phyloP scores from a whole-genome alignment of 1,140 invertebrate genomes.

The Argopecten irradians region DNA sequence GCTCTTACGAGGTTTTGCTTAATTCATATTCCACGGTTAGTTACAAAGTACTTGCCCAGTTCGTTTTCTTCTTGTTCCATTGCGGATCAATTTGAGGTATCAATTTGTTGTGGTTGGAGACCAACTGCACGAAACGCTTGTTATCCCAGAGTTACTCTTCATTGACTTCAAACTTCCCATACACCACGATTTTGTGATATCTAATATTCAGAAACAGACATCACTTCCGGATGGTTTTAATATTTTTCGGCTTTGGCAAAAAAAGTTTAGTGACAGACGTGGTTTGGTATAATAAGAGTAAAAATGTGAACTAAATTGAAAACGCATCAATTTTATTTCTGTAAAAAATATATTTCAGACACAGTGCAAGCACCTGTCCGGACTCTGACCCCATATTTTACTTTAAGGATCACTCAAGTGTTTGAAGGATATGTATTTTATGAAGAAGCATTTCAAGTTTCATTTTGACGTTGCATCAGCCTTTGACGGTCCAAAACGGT shows the following conservation, averaged over 20 bases:
- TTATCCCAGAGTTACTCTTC: background rate
- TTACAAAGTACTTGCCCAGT: background rate
- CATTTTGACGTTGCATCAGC: background rate
- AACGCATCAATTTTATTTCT: too few relatives aligned
- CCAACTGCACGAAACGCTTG: background rate
- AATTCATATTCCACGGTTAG: too few relatives aligned
- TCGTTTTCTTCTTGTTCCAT: background rate
- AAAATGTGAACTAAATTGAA: too few relatives aligned
- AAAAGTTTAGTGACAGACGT: too few relatives aligned
- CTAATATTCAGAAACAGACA: background rate
- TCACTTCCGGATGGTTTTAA: background rate
- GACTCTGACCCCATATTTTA: background rate
- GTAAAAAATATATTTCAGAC: too few relatives aligned
- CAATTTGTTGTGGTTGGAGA: conserved; percentile 4
- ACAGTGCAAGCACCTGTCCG: background rate
- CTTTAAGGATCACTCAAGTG: background rate
- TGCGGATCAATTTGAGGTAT: background rate
- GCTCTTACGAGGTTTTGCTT: too few relatives aligned
- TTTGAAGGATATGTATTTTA: background rate
- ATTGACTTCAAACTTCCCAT: background rate
- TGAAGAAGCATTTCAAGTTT: background rate
- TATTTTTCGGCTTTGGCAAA: too few relatives aligned
- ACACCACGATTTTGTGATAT: background rate
- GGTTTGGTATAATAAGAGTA: too few relatives aligned
- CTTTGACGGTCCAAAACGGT: background rate